phyloP scores from a whole-genome alignment of 23 tunicate species.

The Clavelina lepadiformis region DNA sequence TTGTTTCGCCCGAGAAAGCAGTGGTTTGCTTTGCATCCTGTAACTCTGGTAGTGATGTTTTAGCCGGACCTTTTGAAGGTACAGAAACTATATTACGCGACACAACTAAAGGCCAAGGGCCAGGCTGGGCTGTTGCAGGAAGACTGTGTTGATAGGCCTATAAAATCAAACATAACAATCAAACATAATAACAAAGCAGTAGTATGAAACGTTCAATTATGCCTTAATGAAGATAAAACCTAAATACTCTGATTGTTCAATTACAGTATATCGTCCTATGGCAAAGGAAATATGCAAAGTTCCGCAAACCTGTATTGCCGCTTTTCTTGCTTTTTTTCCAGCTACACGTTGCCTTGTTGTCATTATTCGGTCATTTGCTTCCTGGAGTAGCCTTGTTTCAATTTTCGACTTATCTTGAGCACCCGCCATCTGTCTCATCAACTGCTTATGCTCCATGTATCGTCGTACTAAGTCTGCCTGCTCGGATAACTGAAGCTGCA shows the following conservation, averaged over 20 bases:
- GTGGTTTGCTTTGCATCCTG: too few relatives aligned
- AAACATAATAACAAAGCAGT: neutral
- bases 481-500: constrained; percentile 65
- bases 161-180: neutral
- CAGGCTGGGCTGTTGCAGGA: constrained; percentile 50
- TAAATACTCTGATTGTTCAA: neutral
- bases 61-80: too few relatives aligned
- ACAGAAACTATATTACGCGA: too few relatives aligned
- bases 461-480: constrained; percentile 77
- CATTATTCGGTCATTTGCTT: constrained; percentile 69
- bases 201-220: neutral
- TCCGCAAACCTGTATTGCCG: constrained; percentile 50
- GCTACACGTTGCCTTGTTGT: constrained; percentile 74
- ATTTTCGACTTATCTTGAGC: constrained; percentile 68
- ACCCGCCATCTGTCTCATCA: constrained; percentile 56
- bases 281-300: neutral
- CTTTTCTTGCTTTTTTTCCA: constrained; percentile 77
- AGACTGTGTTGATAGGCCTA: constrained; percentile 64
- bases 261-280: neutral
- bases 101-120: constrained; percentile 36
- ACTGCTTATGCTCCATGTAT: constrained; percentile 87
- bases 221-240: neutral
- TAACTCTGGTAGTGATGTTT: too few relatives aligned
- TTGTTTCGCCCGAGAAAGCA: too few relatives aligned
- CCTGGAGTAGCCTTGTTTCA: constrained; percentile 55